Base-by-base conservation (phyloP, 2,888 invertebrate genomes). In the Elysia crispata region DNA sequence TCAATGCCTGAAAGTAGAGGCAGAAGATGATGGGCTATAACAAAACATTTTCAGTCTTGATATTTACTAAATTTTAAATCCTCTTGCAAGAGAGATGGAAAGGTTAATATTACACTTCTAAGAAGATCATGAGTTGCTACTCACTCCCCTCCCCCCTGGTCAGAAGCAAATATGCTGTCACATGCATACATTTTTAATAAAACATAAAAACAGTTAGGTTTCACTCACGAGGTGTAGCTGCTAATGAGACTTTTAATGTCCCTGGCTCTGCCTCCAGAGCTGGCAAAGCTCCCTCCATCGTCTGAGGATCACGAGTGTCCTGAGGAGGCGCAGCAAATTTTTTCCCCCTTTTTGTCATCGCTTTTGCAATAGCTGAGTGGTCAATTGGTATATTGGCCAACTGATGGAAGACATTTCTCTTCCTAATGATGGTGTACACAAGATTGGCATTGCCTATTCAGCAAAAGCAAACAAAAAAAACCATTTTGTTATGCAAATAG, bases 381-480 rank as follows among this genome's bases (percentile, higher is more conserved):
- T 99, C 99, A 82, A 96, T 96, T 11, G 98, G 98, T 85, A 99
- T 93, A 93, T 99, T 99, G n/a, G 98, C 98, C 88, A 99, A 93
- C 83, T 96, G 95, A 93, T 99, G 98, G 93, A 99, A 99, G 80
- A 99, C 98, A 91, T 96, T 96, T n/a, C 99, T 94, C 92, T 99
- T 99, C 76, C 99, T 95, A 89, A 99, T 99, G 85, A 99, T 98
- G 0, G 99, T 99, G 93, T 99, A 99, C 41, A 99, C 97, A 87
- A 99, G 94, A 93, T 98, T 99, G 0, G 98, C 97, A 92, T 99
- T 99, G n/a, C 97, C 97, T 96, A 86, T 41, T 41, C 41, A 41
- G 41, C 41, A 41, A 11, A 41, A 6, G 41, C 41, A 41, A 41
- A 41, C 41, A 41, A 41, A n/a, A n/a, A n/a, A n/a, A n/a, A n/a